These are phyloP conservation scores for Oncorhynchus keta DNA, from an alignment of 2,113 vertebrate species.

Conservation along the genomic window DNA sequence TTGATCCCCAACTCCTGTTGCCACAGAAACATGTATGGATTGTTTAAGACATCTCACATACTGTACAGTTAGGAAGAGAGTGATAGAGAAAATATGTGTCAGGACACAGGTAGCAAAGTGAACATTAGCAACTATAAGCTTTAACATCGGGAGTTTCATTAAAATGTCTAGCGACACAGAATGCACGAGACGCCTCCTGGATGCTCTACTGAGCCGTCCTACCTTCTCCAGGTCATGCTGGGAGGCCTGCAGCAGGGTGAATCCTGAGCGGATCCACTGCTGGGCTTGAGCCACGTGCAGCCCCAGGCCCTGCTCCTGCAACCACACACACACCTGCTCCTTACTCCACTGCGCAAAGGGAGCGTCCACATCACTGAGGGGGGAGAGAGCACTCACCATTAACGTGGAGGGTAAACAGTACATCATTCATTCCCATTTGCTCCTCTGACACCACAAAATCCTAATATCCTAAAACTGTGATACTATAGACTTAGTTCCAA, in stretches of 20 bases:
- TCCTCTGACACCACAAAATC: background rate
- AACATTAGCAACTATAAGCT: too few relatives aligned
- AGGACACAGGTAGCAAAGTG: too few relatives aligned
- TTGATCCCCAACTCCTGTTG: conserved; percentile 91
- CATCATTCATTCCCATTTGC: background rate
- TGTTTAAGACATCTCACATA: background rate
- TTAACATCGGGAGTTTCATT: too few relatives aligned
- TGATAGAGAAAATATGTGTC: too few relatives aligned
- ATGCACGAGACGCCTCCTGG: background rate
- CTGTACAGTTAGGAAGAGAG: too few relatives aligned
- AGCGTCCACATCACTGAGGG: conserved; percentile 78
- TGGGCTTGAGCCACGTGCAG: conserved; percentile 79
- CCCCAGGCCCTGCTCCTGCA: conserved; percentile 89
- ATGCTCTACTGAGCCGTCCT: conserved; percentile 6
- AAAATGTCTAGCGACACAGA: too few relatives aligned
- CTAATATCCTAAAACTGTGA: background rate
- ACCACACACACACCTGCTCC: conserved; percentile 91
- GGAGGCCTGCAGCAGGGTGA: conserved; percentile 89
- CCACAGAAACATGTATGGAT: background rate
- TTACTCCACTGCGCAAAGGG: conserved; percentile 91
- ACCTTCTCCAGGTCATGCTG: conserved; percentile 96
- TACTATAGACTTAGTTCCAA: too few relatives aligned
- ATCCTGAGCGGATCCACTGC: conserved; percentile 90
- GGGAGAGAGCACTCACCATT: background rate
- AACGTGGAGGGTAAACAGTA: too few relatives aligned